These are phyloP conservation scores for Zelostemma sp. DNA, from an alignment of 1,140 invertebrate genomes.

Conservation along the genomic window DNA sequence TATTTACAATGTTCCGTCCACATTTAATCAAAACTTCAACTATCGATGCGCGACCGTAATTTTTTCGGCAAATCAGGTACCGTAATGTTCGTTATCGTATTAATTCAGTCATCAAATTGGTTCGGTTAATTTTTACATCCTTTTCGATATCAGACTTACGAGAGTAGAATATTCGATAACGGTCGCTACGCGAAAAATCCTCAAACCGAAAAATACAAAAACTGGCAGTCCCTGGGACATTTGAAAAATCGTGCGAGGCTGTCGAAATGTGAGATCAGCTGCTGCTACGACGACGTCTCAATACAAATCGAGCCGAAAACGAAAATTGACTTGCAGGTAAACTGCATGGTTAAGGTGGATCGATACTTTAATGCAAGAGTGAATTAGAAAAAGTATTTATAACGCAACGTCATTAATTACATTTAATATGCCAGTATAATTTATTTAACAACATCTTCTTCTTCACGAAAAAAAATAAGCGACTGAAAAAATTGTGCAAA, in stretches of 20 bases:
- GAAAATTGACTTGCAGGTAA: conserved; percentile 48
- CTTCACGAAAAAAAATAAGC: no score
- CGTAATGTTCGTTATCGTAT: no score
- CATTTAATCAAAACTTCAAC: conserved; percentile 30
- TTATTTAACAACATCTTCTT: no score
- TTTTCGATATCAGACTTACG: conserved; percentile 23
- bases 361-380: no score
- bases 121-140: no score
- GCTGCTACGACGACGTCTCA: conserved; percentile 19
- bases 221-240: conserved; percentile 43
- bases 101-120: no score
- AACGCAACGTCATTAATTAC: no score
- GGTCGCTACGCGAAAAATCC: conserved; percentile 40
- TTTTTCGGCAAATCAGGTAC: conserved; percentile 30
- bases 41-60: conserved; percentile 48
- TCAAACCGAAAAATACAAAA: conserved; percentile 45
- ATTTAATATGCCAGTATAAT: no score
- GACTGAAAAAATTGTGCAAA: conserved; percentile 2
- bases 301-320: conserved; percentile 38
- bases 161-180: conserved; percentile 43
- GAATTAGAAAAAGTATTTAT: no score
- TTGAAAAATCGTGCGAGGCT: conserved; percentile 48
- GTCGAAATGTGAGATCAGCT: conserved; percentile 50
- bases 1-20: conserved; percentile 47
- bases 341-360: not conserved